Conservation (phyloP, 2,113 vertebrate species). For the Xerus inauris region DNA sequence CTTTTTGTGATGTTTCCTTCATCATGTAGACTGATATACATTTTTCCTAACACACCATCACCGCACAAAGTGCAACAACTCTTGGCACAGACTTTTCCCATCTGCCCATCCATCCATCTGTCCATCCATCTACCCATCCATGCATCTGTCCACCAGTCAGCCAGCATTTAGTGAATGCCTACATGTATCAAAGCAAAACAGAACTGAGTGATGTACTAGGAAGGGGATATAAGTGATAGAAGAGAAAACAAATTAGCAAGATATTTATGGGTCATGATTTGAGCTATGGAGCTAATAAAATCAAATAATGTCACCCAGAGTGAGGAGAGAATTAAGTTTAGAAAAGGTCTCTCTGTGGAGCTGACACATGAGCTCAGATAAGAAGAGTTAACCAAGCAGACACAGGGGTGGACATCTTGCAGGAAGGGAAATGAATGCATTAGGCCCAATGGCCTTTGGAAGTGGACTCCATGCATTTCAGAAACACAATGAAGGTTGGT, state of each 20-base stretch:
- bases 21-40: neutral
- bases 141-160: neutral
- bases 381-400: neutral
- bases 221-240: neutral
- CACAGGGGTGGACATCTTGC: neutral
- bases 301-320: neutral
- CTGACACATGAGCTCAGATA: neutral
- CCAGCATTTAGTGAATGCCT: neutral
- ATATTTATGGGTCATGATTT: neutral
- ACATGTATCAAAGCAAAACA: neutral
- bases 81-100: neutral
- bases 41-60: neutral
- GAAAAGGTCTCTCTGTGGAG: neutral
- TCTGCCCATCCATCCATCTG: neutral
- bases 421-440: neutral
- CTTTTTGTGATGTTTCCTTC: neutral
- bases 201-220: neutral
- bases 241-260: slow-evolving; percentile 7
- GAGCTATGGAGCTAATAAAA: neutral
- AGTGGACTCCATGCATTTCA: neutral
- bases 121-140: neutral
- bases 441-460: neutral
- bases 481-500: neutral
- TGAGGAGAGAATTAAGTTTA: neutral
- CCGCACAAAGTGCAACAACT: neutral